Percentiles rank a stretch among this genome's conserved stretches.
Evolutionary conservation across 2,797 vertebrate genomes (phyloP).

Genomic region (Chloroceryle inda): DNA sequence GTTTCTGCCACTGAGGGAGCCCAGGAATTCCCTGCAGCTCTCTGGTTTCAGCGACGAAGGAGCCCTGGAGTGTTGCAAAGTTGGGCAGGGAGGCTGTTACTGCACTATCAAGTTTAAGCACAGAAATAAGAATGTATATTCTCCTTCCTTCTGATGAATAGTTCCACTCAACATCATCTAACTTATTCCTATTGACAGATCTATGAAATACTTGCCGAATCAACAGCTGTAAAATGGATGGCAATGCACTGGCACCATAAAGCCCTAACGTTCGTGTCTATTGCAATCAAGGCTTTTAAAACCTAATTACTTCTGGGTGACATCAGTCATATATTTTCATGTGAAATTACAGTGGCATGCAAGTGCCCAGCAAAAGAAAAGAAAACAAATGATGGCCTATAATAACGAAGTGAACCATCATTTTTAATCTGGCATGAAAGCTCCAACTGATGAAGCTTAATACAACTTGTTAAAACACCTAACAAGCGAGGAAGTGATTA

Average conservation of each 20-base stretch:
- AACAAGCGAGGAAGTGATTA: slow-evolving; percentile 74
- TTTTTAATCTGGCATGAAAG: slow-evolving; percentile 74
- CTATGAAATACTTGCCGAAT: slow-evolving; percentile 77
- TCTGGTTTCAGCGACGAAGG: background rate
- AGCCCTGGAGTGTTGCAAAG: background rate
- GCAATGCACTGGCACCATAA: slow-evolving; percentile 58
- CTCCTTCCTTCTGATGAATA: slow-evolving; percentile 64
- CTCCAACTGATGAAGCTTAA: slow-evolving; percentile 69
- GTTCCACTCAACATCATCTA: slow-evolving; percentile 63
- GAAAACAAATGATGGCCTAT: slow-evolving; percentile 73
- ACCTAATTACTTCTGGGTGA: slow-evolving; percentile 78
- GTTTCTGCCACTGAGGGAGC: background rate
- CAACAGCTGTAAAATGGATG: slow-evolving; percentile 67
- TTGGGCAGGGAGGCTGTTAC: background rate
- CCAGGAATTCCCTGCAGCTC: background rate
- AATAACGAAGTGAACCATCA: slow-evolving; percentile 69
- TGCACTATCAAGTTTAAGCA: background rate
- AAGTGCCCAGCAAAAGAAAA: slow-evolving; percentile 69
- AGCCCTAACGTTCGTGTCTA: slow-evolving; percentile 57
- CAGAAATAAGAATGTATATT: slow-evolving; percentile 6
- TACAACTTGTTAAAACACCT: slow-evolving; percentile 78
- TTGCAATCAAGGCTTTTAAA: slow-evolving; percentile 77
- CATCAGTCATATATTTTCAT: slow-evolving; percentile 76
- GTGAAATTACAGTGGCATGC: slow-evolving; percentile 67
- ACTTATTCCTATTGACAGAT: slow-evolving; percentile 77